Evolutionary conservation across 2,888 invertebrate species (phyloP).

Genomic region (Neocrepidodera transversa): DNA sequence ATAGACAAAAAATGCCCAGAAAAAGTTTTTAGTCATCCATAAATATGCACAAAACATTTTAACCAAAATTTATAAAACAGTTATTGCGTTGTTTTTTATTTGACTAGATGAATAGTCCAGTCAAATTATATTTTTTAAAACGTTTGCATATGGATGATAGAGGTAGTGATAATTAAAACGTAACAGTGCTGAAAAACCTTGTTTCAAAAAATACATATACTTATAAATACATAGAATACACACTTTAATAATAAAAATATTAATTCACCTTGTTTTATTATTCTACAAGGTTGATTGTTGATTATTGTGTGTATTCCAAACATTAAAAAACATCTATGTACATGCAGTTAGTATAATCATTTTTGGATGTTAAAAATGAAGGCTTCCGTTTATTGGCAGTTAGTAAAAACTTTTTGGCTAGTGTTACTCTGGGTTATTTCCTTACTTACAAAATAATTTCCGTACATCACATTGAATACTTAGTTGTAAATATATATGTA

Average conservation of each 20-base stretch:
- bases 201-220: not conserved
- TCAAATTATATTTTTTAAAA: no score
- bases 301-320: not conserved
- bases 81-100: no score
- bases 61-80: no score
- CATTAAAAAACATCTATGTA: constrained; percentile 17
- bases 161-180: not conserved
- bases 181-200: not conserved
- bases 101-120: no score
- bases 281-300: no score
- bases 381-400: constrained; percentile 45
- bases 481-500: constrained; percentile 31
- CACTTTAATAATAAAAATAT: not conserved
- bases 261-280: not conserved
- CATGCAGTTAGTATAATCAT: constrained; percentile 27
- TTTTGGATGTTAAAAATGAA: constrained; percentile 28
- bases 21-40: not conserved
- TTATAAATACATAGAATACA: constrained; percentile 1
- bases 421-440: constrained; percentile 30
- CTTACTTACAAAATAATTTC: constrained; percentile 33
- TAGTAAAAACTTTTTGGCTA: constrained; percentile 40
- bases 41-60: not conserved
- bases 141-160: not conserved
- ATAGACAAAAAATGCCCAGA: constrained; percentile 26
- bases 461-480: constrained; percentile 39